Conservation (phyloP, 1,140 invertebrate species). For the Lineus longissimus region DNA sequence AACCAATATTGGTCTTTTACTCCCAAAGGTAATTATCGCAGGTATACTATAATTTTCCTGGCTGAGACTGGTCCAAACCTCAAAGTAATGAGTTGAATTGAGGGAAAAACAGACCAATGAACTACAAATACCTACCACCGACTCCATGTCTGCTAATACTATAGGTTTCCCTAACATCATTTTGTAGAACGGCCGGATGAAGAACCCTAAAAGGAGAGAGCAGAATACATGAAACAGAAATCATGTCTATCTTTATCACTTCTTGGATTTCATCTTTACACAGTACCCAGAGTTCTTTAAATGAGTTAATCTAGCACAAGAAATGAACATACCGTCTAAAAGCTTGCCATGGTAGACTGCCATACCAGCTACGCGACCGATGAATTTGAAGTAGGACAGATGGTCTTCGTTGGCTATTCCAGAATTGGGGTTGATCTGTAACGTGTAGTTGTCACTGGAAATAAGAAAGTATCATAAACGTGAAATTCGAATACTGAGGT, state of each 20-base stretch:
- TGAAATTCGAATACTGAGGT: conserved; percentile 1
- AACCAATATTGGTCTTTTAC: too few relatives aligned
- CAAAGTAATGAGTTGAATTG: too few relatives aligned
- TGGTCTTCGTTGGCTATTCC: conserved; percentile 97
- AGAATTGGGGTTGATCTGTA: conserved; percentile 97
- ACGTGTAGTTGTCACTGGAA: conserved; percentile 90
- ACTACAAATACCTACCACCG: conserved; percentile 67
- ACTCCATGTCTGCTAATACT: conserved; percentile 94
- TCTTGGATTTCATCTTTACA: too few relatives aligned
- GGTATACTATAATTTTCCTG: too few relatives aligned
- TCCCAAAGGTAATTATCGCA: too few relatives aligned
- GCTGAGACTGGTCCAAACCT: too few relatives aligned
- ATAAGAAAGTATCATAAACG: neutral
- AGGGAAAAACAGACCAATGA: too few relatives aligned
- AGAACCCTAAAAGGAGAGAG: conserved; percentile 76
- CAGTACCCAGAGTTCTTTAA: neutral
- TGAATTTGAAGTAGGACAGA: conserved; percentile 97
- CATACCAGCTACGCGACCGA: conserved; percentile 96
- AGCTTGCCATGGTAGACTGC: conserved; percentile 98
- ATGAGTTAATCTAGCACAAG: neutral
- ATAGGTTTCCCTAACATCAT: conserved; percentile 97
- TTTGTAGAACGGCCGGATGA: conserved; percentile 99
- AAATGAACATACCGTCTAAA: conserved; percentile 70
- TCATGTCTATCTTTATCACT: too few relatives aligned
- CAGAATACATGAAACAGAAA: too few relatives aligned